These are phyloP conservation scores for Acanthosepion pharaonis DNA, from an alignment of 2,888 invertebrate genomes.

Conservation along the genomic window DNA sequence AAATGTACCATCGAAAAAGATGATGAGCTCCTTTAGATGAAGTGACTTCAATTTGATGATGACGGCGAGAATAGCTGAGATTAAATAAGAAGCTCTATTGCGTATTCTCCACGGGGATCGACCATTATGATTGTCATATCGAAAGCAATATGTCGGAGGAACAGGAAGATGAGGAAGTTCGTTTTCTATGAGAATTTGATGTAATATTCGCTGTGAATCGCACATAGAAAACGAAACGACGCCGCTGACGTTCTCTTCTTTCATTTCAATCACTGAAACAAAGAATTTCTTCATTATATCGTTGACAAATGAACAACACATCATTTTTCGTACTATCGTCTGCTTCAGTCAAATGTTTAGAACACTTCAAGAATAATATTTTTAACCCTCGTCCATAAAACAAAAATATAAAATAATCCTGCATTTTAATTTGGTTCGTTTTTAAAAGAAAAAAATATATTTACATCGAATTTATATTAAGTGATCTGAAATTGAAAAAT, in stretches of 20 bases:
- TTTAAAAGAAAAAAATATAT: no score
- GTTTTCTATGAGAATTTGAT: background rate
- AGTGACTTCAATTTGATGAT: background rate
- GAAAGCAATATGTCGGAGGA: background rate
- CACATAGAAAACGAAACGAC: constrained; percentile 16
- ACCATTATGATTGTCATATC: background rate
- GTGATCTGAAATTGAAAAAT: no score
- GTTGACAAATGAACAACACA: background rate
- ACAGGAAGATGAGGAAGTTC: background rate
- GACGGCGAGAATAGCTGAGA: background rate
- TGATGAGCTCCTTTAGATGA: background rate
- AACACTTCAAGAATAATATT: no score
- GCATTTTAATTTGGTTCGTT: no score
- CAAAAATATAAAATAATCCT: no score
- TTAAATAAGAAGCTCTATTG: background rate
- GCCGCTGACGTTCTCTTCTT: background rate
- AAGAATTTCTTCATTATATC: background rate
- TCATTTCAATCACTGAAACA: background rate
- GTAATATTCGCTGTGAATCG: background rate
- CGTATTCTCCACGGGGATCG: background rate
- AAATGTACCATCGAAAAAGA: constrained; percentile 8
- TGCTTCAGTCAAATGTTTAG: no score
- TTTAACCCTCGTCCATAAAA: no score
- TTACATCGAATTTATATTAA: no score
- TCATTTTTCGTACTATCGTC: background rate